Base-by-base conservation (phyloP, 37 sponge, comb jelly and placozoan species). In the Amphimedon queenslandica region DNA sequence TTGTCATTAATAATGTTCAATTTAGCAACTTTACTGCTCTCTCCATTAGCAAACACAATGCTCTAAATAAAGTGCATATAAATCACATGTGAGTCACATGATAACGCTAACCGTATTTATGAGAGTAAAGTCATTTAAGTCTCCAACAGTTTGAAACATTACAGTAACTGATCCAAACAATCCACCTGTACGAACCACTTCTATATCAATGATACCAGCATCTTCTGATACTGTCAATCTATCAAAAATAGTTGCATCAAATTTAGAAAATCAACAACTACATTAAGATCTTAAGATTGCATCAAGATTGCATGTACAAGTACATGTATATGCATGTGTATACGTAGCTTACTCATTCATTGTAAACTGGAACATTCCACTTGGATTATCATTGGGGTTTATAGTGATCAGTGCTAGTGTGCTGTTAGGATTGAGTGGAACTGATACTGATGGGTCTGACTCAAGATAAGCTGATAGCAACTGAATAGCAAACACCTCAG, bases 11-110 rank as follows among this genome's bases (percentile, higher is more conserved):
- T 69, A 30, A 94, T 81, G 6, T 55, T 34, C 11, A 94, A 21
- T 4, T 71, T 31, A 47, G 84, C 31, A 38, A 64, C 72, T 0
- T 47, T 41, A 27, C 56, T 63, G 0, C 37, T 67, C 23, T 69
- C 80, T 3, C 88, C 91, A 33, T 84, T 88, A 32, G 74, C 73
- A 58, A 94, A 90, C n/a, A n/a, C n/a, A n/a, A n/a, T n/a, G n/a
- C n/a, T n/a, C n/a, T n/a, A n/a, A n/a, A n/a, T n/a, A n/a, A n/a
- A n/a, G n/a, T n/a, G n/a, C n/a, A n/a, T n/a, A n/a, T n/a, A n/a
- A n/a, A n/a, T n/a, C n/a, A n/a, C n/a, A n/a, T n/a, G n/a, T n/a
- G n/a, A n/a, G n/a, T n/a, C n/a, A n/a, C n/a, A n/a, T n/a, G n/a
- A n/a, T n/a, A n/a, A n/a, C n/a, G n/a, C n/a, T n/a, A n/a, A n/a